Evolutionary conservation across 1,140 invertebrate genomes (phyloP).

Genomic region (Bombus picipes): DNA sequence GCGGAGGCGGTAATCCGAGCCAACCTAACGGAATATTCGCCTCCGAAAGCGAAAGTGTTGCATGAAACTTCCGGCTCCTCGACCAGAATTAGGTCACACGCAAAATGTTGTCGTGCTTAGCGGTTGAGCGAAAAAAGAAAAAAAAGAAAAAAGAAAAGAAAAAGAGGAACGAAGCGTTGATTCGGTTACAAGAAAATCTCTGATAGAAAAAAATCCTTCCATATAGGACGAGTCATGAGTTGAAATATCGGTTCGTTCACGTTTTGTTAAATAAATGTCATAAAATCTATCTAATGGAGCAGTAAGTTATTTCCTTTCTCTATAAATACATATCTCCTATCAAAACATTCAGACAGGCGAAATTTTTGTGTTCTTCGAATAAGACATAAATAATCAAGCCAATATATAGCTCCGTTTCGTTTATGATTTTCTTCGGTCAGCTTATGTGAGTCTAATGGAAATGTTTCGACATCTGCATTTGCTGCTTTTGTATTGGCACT

Average conservation of each 20-base stretch:
- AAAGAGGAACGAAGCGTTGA: no score
- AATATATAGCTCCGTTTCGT: not conserved
- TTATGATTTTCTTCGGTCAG: not conserved
- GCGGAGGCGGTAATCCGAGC: not conserved
- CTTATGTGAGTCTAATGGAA: not conserved
- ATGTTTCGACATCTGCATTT: not conserved
- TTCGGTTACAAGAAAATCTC: not conserved
- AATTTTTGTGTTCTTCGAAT: no score
- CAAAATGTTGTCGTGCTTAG: not conserved
- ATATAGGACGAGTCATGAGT: no score
- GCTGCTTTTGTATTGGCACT: not conserved
- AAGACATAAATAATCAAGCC: no score
- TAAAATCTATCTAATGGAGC: no score
- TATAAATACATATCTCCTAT: no score
- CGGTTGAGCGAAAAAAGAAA: not conserved
- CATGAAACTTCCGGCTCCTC: constrained; percentile 44
- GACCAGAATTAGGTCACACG: constrained; percentile 13
- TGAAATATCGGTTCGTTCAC: no score
- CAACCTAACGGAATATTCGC: constrained; percentile 22
- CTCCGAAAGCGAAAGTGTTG: constrained; percentile 45
- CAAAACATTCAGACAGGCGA: no score
- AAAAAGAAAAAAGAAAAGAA: not conserved
- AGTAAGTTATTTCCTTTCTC: no score
- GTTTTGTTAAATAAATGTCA: no score
- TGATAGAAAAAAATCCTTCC: no score